Percentiles rank a stretch among this genome's conserved stretches.
Evolutionary conservation across 2,888 invertebrate genomes (phyloP).

Genomic region (Stramonita haemastoma): DNA sequence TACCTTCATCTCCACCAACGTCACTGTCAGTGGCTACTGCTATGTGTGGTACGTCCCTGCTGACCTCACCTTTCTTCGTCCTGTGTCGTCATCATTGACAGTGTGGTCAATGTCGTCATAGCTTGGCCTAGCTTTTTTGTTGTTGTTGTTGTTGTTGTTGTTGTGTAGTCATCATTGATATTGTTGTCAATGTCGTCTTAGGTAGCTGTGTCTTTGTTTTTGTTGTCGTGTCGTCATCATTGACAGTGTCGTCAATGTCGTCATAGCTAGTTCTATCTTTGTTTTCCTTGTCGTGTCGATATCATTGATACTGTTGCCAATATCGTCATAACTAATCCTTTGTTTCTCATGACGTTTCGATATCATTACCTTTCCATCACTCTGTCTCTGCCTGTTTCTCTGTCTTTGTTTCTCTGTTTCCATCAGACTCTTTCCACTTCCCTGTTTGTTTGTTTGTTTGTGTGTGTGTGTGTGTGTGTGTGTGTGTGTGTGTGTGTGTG

Average conservation of each 20-base stretch:
- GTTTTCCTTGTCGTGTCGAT: not conserved
- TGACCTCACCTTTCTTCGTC: not conserved
- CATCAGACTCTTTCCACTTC: not conserved
- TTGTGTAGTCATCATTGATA: not conserved
- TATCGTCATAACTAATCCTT: no score
- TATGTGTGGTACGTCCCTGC: slow-evolving; percentile 22
- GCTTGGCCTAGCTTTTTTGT: no score
- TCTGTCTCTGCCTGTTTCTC: no score
- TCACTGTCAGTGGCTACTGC: slow-evolving; percentile 29
- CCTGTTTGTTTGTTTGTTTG: not conserved
- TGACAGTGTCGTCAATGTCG: not conserved
- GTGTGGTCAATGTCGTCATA: not conserved
- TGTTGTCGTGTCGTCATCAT: not conserved
- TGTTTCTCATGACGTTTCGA: no score
- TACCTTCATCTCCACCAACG: slow-evolving; percentile 16
- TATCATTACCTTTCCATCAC: no score
- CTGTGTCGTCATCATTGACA: not conserved
- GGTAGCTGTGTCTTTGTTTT: not conserved
- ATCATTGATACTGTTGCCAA: no score
- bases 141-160: no score
- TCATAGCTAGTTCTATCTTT: not conserved
- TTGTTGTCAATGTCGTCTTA: not conserved
- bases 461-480: no score
- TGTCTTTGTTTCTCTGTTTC: no score
- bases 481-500: no score